Base-by-base conservation (phyloP, 2,888 invertebrate species). In the Athetis lepigone region DNA sequence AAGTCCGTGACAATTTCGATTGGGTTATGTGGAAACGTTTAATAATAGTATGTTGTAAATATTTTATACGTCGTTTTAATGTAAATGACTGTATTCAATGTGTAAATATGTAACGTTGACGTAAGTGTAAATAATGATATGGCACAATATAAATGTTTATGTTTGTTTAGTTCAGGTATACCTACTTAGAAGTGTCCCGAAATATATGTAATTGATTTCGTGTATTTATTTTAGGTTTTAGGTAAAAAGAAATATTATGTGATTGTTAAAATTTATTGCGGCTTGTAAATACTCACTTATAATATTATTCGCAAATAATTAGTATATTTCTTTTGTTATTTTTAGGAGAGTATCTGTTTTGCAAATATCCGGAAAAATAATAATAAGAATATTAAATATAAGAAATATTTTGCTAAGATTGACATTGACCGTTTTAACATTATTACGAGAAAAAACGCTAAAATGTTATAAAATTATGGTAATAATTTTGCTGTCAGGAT, bases 101-200 rank as follows among this genome's bases (percentile, higher is more conserved):
- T 92, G 92, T 92, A 92, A 84, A 92, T 92, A 92, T 86, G 85
- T 87, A 84, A 86, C 65, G 71, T 76, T 75, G 71, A 69, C 65
- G 40, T 88, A 88, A 85, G 79, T 91, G 90, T 90, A 84, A 78
- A 86, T 84, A 89, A 89, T 75, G 79, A 84, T 83, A 88, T 75
- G 81, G 82, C 77, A 81, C 71, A 68, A 75, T 84, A 33, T 85
- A 83, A 80, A 83, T 82, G 71, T n/a, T n/a, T 83, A 79, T 81
- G 74, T 86, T 87, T 86, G 89, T 91, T 90, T 86, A 89, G 86
- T 90, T 82, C 88, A 83, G 92, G 90, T 90, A 69, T 62, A 46
- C 72, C 54, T 43, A n/a, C n/a, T n/a, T n/a, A n/a, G 39, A 21
- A 46, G 19, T 11, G 59, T 50, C 37, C 51, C 11, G 7, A 11